These are phyloP conservation scores for Holocentrus rufus DNA, from an alignment of 2,797 vertebrate genomes.

Conservation along the genomic window DNA sequence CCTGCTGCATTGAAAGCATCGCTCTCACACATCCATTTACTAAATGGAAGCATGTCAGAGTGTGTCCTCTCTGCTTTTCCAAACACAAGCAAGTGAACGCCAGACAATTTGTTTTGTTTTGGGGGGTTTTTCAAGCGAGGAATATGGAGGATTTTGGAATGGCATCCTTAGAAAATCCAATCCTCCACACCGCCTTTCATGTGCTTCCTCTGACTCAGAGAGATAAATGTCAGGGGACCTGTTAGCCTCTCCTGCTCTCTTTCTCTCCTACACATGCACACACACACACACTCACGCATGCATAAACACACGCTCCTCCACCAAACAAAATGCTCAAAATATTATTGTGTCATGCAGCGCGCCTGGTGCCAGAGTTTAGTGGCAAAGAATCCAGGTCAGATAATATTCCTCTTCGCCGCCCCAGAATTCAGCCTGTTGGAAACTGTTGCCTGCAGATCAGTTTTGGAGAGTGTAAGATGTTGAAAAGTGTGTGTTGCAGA, in stretches of 20 bases:
- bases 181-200: constrained; percentile 39
- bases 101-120: constrained; percentile 10
- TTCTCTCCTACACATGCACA: background rate
- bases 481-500: constrained; percentile 6
- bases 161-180: constrained; percentile 23
- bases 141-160: constrained; percentile 28
- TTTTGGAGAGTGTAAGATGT: constrained; percentile 7
- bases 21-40: too few species aligned
- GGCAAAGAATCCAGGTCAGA: constrained; percentile 34
- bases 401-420: constrained; percentile 5
- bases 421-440: background rate
- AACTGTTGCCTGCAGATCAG: background rate
- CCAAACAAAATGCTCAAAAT: background rate
- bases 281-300: background rate
- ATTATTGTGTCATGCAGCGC: background rate
- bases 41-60: too few species aligned
- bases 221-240: constrained; percentile 43
- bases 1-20: constrained; percentile 2
- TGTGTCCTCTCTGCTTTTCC: background rate
- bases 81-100: constrained; percentile 19
- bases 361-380: constrained; percentile 15
- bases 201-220: constrained; percentile 39
- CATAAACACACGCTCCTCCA: constrained; percentile 14
- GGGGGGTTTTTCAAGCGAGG: background rate
- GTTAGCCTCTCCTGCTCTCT: constrained; percentile 17